phyloP scores from a whole-genome alignment of 2,888 invertebrate species.

The Mimas tiliae region DNA sequence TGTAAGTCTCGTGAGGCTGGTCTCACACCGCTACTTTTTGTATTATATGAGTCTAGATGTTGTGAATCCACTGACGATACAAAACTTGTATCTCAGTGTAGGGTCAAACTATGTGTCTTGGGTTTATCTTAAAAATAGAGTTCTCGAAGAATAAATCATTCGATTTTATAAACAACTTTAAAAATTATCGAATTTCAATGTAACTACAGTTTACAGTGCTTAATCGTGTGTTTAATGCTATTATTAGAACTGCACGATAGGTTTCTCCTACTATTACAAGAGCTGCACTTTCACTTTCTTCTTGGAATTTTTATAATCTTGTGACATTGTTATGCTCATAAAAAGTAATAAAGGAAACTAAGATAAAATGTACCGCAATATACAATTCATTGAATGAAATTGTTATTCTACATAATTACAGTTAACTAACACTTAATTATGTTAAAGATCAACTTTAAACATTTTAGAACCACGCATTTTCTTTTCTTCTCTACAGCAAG shows the following conservation, averaged over 20 bases:
- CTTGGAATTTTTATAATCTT: constrained; percentile 12
- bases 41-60: too few relatives aligned
- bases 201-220: neutral
- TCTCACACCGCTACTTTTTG: too few relatives aligned
- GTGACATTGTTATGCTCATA: constrained; percentile 4
- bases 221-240: neutral
- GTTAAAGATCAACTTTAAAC: neutral
- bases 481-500: too few relatives aligned
- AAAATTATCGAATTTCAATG: neutral
- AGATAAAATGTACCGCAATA: neutral
- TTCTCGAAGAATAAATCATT: too few relatives aligned
- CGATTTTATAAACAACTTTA: too few relatives aligned
- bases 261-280: constrained; percentile 1
- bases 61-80: too few relatives aligned
- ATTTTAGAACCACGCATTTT: too few relatives aligned
- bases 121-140: too few relatives aligned
- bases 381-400: neutral
- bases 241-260: neutral
- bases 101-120: too few relatives aligned
- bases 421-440: neutral
- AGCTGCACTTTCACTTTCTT: constrained; percentile 6
- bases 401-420: neutral
- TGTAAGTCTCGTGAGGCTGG: too few relatives aligned
- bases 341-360: constrained; percentile 5
- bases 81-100: too few relatives aligned